Evolutionary conservation across 2,888 invertebrate genomes (phyloP).

Genomic region (Incurvaria masculella): DNA sequence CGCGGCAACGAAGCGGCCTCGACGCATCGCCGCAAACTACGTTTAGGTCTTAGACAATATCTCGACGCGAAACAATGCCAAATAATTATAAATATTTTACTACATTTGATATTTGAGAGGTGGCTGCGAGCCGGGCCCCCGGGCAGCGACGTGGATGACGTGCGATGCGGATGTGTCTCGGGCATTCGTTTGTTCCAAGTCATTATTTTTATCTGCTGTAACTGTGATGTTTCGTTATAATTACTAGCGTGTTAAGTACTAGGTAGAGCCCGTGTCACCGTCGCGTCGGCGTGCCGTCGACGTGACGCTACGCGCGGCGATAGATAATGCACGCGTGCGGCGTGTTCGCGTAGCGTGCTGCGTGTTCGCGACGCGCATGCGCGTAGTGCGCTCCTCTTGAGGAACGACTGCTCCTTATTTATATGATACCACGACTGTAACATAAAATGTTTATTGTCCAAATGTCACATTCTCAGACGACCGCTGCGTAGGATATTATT

Average conservation of each 20-base stretch:
- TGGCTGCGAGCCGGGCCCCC: not conserved
- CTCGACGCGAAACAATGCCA: not conserved
- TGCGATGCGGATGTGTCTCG: not conserved
- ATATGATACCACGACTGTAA: not conserved
- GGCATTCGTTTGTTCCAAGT: not conserved
- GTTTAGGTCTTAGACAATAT: not conserved
- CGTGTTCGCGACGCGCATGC: not conserved
- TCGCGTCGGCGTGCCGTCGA: constrained; percentile 4
- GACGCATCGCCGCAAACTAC: not conserved
- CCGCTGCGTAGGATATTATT: not conserved
- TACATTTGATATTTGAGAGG: not conserved
- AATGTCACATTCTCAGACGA: not conserved
- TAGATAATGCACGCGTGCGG: not conserved
- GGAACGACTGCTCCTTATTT: not conserved
- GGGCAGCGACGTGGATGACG: not conserved
- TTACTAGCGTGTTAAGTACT: constrained; percentile 38
- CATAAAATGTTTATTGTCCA: not conserved
- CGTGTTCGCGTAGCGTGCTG: not conserved
- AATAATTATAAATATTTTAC: not conserved
- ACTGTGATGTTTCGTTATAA: constrained; percentile 48
- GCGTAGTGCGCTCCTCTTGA: not conserved
- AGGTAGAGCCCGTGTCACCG: too few relatives aligned
- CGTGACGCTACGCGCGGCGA: constrained; percentile 16
- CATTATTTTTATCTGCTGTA: constrained; percentile 12
- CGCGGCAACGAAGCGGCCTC: not conserved